Evolutionary conservation across 2,888 invertebrate species (phyloP).

Genomic region (Leucophenga maculata): DNA sequence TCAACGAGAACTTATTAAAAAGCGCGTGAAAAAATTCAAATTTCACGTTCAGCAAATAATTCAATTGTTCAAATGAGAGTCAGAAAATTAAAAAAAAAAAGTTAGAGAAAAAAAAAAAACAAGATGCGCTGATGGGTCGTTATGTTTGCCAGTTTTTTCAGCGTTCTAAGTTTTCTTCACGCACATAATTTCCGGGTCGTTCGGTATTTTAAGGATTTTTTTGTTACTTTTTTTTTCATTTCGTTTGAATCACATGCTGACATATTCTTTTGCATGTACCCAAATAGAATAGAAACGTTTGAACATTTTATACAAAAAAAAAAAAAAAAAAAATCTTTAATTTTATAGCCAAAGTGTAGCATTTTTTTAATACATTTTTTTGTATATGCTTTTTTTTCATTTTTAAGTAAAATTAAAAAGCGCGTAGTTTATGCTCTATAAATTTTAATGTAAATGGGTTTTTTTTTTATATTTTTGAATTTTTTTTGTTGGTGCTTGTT

Average conservation of each 20-base stretch:
- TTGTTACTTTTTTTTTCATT: slow-evolving; percentile 33
- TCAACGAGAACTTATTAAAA: slow-evolving; percentile 22
- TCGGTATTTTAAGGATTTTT: slow-evolving; percentile 37
- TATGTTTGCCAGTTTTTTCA: slow-evolving; percentile 33
- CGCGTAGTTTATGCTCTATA: slow-evolving; percentile 65
- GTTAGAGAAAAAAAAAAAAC: slow-evolving; percentile 44
- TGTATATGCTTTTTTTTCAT: slow-evolving; percentile 20
- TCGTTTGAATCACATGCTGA: slow-evolving; percentile 57
- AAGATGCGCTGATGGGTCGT: slow-evolving; percentile 40
- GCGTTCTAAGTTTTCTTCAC: slow-evolving; percentile 36
- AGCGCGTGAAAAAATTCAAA: slow-evolving; percentile 30
- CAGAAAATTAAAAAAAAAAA: slow-evolving; percentile 56
- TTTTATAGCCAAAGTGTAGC: slow-evolving; percentile 62
- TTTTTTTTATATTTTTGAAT: slow-evolving; percentile 16
- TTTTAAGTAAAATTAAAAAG: slow-evolving; percentile 51
- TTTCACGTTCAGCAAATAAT: slow-evolving; percentile 66
- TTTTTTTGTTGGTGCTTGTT: slow-evolving; percentile 3
- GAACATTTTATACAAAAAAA: slow-evolving; percentile 35
- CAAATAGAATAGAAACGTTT: slow-evolving; percentile 36
- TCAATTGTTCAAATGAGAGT: slow-evolving; percentile 65
- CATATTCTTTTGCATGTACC: slow-evolving; percentile 50
- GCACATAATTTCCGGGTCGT: slow-evolving; percentile 59
- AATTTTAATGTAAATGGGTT: slow-evolving; percentile 69
- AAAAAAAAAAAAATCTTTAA: slow-evolving; percentile 48
- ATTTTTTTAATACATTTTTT: slow-evolving; percentile 42